These are phyloP conservation scores for Phenacoccus solenopsis DNA, from an alignment of 1,140 invertebrate genomes.

Conservation along the genomic window DNA sequence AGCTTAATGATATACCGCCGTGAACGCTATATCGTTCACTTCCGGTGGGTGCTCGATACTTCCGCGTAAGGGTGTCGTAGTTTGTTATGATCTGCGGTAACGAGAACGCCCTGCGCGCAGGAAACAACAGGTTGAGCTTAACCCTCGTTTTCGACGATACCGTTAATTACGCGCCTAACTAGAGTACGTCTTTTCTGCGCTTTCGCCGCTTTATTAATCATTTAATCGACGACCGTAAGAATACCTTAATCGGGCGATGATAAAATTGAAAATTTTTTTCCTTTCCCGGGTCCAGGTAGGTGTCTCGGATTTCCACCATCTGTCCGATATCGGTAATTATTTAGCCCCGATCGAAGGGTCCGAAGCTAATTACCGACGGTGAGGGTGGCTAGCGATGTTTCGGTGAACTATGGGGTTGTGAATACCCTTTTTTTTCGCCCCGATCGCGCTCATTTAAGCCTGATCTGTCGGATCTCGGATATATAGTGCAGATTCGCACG, in stretches of 20 bases:
- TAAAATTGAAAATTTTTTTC: no score
- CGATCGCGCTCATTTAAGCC: background rate
- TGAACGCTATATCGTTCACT: background rate
- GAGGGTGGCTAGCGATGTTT: background rate
- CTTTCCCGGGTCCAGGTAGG: no score
- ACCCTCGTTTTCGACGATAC: no score
- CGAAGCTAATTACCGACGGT: background rate
- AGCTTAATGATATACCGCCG: background rate
- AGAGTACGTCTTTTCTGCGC: no score
- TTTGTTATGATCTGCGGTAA: background rate
- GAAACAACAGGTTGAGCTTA: background rate
- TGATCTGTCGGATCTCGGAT: background rate
- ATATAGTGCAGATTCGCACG: background rate
- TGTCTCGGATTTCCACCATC: background rate
- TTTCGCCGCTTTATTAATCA: no score
- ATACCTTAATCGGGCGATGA: no score
- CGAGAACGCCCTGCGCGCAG: background rate
- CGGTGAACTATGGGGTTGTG: background rate
- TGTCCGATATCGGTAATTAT: background rate
- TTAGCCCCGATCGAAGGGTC: background rate
- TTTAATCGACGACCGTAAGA: no score
- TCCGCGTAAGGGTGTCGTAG: background rate
- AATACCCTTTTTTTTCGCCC: background rate
- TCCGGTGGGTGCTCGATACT: background rate
- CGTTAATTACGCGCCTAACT: no score